Conservation (phyloP, 35 echinoderm and acorn worm genomes). For the Apostichopus parvimensis region DNA sequence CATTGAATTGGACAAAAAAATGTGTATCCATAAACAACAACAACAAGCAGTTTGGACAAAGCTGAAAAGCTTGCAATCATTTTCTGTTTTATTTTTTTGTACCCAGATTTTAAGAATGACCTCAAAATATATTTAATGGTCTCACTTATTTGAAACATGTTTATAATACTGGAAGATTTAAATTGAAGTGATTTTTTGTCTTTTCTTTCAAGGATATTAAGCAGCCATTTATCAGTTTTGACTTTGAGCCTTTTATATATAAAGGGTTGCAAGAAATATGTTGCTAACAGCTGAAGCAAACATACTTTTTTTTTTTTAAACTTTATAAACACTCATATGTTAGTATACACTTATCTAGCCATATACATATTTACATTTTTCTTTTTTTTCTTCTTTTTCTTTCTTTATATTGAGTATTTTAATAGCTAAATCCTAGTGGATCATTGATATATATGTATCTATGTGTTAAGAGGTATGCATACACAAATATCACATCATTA, state of each 20-base stretch:
- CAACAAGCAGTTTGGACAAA: too few relatives aligned
- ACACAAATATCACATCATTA: constrained; percentile 9
- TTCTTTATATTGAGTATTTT: constrained; percentile 8
- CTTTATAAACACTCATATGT: not conserved
- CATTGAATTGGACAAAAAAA: too few relatives aligned
- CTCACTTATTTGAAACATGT: not conserved
- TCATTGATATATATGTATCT: constrained; percentile 34
- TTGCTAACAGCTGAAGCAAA: not conserved
- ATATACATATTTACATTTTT: constrained; percentile 25
- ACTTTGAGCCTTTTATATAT: too few relatives aligned
- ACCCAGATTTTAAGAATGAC: not conserved
- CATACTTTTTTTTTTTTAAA: not conserved
- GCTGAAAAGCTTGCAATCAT: too few relatives aligned
- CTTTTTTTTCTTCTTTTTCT: not conserved
- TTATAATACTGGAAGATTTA: not conserved
- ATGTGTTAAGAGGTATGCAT: not conserved
- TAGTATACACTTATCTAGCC: not conserved
- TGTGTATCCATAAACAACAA: too few relatives aligned
- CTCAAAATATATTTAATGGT: not conserved
- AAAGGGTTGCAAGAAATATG: too few relatives aligned
- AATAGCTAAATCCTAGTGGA: not conserved
- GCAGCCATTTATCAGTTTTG: too few relatives aligned
- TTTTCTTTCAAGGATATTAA: too few relatives aligned
- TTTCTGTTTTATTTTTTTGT: too few relatives aligned
- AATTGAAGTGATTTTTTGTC: too few relatives aligned